Evolutionary conservation across 1,140 invertebrate species (phyloP), one percentile per base, ranked within the genome.

Genomic region (Teleopsis dalmanni): DNA sequence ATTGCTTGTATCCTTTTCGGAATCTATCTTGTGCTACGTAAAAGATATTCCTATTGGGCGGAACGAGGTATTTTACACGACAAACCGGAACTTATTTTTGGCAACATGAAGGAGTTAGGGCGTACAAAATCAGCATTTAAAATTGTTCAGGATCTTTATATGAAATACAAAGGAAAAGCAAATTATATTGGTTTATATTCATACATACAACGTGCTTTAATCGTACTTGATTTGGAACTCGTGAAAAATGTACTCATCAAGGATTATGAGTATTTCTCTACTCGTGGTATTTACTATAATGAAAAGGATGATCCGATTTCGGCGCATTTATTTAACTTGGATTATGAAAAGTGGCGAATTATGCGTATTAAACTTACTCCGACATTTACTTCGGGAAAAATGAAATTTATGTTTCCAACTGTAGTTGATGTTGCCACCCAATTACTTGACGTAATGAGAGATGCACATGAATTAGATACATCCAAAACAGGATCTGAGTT

Each of bases 191-290:
- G 60, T 3, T 54, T 58, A 33, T 63, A 60, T 13, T 60, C 57
- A 19, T 35, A 52, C 3, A 18, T 53, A 18, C 45, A 54, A 1
- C 41, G 47, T 11, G 56, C 48, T 6, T 46, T 59, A 0, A 43
- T 60, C 9, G 21, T 60, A 14, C 34, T 61, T 8, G 78, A 83
- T 58, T 65, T 78, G n/a, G 75, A 79, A 13, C 55, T 84, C 0
- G 73, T 83, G 0, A 80, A 79, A 55, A 58, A 70, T 22, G 72
- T 84, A 10, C 54, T 82, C 41, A 70, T 77, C 2, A 79, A 76
- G 57, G 77, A 82, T 57, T 81, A 79, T 49, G 51, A 70, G 16
- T 53, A 67, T 31, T 80, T 81, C 48, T 43, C 59, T 8, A 72
- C 76, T 53, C 73, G 74, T 27, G 72, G 70, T 4, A 54, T 72